These are phyloP conservation scores for Enteromius radiatus DNA, from an alignment of 2,797 vertebrate species.

Conservation along the genomic window DNA sequence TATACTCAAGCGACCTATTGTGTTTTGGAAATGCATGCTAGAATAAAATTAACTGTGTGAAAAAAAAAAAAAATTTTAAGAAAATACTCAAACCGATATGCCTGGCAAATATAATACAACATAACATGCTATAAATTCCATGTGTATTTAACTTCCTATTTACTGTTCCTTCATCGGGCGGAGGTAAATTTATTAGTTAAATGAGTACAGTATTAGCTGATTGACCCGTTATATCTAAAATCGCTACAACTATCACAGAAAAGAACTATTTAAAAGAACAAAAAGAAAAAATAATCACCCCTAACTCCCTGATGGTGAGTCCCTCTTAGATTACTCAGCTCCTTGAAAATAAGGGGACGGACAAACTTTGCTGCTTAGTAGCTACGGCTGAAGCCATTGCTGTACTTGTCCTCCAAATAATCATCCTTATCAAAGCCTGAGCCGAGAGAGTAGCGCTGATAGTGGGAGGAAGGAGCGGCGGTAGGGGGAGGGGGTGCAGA, in stretches of 20 bases:
- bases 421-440: constrained; percentile 72
- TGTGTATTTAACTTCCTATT: constrained; percentile 24
- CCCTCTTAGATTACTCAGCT: constrained; percentile 46
- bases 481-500: constrained; percentile 61
- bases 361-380: constrained; percentile 60
- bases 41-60: background rate
- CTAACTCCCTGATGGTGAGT: constrained; percentile 40
- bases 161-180: constrained; percentile 35
- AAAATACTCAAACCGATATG: constrained; percentile 47
- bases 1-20: background rate
- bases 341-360: constrained; percentile 30
- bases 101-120: constrained; percentile 36
- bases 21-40: constrained; percentile 25
- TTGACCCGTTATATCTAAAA: constrained; percentile 51
- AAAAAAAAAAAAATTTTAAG: constrained; percentile 11
- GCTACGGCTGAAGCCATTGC: constrained; percentile 70
- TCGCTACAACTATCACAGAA: constrained; percentile 52
- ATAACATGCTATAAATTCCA: constrained; percentile 36
- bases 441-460: constrained; percentile 69
- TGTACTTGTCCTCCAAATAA: constrained; percentile 75
- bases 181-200: constrained; percentile 39
- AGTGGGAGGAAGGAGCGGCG: constrained; percentile 60
- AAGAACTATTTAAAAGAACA: background rate
- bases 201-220: constrained; percentile 48
- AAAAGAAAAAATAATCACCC: background rate